Percentiles rank a stretch among this genome's conserved stretches.
These are phyloP conservation scores for Anoura caudifer DNA, from an alignment of 2,113 vertebrate species.

Conservation along the genomic window DNA sequence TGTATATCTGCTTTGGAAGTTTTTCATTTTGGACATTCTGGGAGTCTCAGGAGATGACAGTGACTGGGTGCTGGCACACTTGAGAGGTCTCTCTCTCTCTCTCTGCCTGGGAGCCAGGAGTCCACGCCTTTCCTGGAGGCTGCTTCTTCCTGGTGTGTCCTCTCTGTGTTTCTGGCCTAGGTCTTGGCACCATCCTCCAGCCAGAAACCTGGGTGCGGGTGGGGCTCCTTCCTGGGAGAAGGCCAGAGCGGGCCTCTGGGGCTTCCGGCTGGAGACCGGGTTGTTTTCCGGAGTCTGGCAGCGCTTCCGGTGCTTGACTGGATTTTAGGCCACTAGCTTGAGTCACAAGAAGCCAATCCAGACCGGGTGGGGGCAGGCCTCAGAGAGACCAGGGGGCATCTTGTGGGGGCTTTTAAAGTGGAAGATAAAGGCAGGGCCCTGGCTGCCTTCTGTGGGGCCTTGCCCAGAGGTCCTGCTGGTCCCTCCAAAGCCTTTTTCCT, in stretches of 20 bases:
- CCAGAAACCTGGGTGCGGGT: slow-evolving; percentile 6
- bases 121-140: not conserved
- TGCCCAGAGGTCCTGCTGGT: not conserved
- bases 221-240: slow-evolving; percentile 12
- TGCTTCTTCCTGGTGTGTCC: not conserved
- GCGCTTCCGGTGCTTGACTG: not conserved
- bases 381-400: not conserved
- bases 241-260: not conserved
- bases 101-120: not conserved
- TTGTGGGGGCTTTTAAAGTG: not conserved
- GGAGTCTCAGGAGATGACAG: not conserved
- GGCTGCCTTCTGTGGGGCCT: not conserved
- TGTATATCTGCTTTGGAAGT: not conserved
- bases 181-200: not conserved
- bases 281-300: not conserved
- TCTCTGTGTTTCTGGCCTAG: not conserved
- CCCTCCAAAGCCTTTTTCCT: not conserved
- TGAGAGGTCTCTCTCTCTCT: not conserved
- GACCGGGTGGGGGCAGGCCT: not conserved
- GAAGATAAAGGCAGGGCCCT: not conserved
- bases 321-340: not conserved
- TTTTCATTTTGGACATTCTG: not conserved
- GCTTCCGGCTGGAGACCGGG: not conserved
- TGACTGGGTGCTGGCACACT: not conserved
- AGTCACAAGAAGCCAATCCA: not conserved